Percentiles rank a stretch among this genome's conserved stretches.
Evolutionary conservation across 2,888 invertebrate species (phyloP).

Genomic region (Fragum fragum): DNA sequence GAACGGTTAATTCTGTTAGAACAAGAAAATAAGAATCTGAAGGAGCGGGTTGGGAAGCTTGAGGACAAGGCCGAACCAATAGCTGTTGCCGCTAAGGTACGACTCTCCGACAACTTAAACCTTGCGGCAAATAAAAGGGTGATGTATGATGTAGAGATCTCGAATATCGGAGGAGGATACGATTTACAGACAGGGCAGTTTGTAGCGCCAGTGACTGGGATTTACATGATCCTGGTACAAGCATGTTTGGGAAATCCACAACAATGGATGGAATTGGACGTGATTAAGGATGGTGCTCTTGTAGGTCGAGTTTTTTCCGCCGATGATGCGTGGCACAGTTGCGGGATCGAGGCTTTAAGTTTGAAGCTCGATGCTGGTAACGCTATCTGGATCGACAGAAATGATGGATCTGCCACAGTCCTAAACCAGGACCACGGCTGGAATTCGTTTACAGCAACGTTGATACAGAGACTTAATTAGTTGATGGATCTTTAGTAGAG

Average conservation of each 20-base stretch:
- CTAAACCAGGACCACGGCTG: neutral
- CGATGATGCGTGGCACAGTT: conserved; percentile 23
- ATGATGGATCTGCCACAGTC: neutral
- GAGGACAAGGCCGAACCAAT: neutral
- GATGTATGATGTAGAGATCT: neutral
- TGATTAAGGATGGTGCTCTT: conserved; percentile 27
- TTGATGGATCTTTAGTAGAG: no score
- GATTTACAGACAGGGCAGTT: neutral
- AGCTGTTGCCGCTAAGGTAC: neutral
- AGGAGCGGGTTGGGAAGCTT: neutral
- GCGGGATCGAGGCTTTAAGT: conserved; percentile 25
- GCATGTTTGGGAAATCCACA: conserved; percentile 10
- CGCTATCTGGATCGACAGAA: neutral
- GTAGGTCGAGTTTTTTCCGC: conserved; percentile 41
- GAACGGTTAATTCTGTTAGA: neutral
- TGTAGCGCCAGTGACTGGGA: neutral
- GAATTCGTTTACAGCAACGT: neutral
- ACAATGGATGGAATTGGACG: conserved; percentile 34
- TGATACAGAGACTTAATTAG: neutral
- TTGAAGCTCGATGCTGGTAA: neutral
- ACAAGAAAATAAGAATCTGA: neutral
- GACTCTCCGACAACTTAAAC: neutral
- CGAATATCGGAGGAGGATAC: neutral
- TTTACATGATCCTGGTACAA: conserved; percentile 14
- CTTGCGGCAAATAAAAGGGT: neutral